Conservation (phyloP, 2,113 vertebrate species). For the Alethe diademata region DNA sequence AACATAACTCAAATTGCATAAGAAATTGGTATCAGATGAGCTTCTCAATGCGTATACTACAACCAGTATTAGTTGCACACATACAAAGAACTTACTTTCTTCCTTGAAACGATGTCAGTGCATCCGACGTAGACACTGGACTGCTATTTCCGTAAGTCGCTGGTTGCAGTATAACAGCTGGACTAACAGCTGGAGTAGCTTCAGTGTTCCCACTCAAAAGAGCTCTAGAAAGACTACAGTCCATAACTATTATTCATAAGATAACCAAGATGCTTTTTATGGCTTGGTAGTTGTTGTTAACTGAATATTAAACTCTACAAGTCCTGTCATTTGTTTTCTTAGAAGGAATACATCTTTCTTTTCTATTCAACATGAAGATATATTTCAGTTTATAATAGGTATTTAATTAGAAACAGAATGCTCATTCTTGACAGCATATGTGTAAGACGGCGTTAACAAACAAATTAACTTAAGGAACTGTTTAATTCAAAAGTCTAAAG, state of each 20-base stretch:
- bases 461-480: background rate
- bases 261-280: background rate
- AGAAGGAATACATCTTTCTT: background rate
- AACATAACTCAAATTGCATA: background rate
- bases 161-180: background rate
- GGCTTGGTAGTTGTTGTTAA: background rate
- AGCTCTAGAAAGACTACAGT: constrained; percentile 67
- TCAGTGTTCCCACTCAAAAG: background rate
- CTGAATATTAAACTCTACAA: background rate
- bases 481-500: background rate
- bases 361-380: background rate
- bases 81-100: constrained; percentile 76
- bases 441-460: background rate
- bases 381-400: background rate
- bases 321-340: background rate
- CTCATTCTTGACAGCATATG: background rate
- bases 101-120: constrained; percentile 44
- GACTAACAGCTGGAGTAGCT: background rate
- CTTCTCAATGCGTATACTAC: background rate
- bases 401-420: background rate
- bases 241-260: background rate
- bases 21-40: background rate
- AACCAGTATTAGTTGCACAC: background rate
- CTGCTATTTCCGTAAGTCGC: constrained; percentile 39
- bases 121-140: background rate